Percentiles rank a stretch among this genome's conserved stretches.
Conservation (phyloP, 2,888 invertebrate species). For the Leucozona laternaria region DNA sequence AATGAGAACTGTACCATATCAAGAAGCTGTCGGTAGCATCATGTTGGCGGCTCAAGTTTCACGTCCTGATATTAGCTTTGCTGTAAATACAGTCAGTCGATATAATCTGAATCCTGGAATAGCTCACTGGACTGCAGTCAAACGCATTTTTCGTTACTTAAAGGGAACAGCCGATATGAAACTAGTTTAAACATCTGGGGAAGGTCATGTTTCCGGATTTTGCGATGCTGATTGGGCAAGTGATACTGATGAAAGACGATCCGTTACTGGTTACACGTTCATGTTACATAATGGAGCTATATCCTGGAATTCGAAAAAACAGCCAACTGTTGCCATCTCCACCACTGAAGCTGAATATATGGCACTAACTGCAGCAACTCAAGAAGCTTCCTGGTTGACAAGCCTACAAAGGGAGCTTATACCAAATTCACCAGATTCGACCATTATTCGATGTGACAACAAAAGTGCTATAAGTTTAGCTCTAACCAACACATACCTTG, state of each 20-base stretch:
- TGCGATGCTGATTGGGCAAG: too few relatives aligned
- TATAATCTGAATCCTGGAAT: background rate
- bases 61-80: too few relatives aligned
- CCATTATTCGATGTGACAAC: background rate
- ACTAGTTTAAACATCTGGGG: background rate
- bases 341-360: conserved; percentile 6
- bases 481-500: background rate
- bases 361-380: background rate
- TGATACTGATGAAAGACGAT: too few relatives aligned
- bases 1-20: background rate
- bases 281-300: background rate
- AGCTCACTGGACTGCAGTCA: background rate
- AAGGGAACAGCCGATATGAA: background rate
- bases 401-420: background rate
- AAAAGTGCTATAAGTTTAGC: background rate
- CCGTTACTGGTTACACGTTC: too few relatives aligned
- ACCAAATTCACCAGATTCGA: background rate
- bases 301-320: conserved; percentile 9
- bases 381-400: background rate
- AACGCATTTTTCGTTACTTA: too few relatives aligned
- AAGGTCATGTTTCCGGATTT: background rate
- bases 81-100: background rate
- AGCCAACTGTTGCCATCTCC: conserved; percentile 10
- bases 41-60: background rate
- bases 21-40: background rate